Base-by-base conservation (phyloP, 1,140 invertebrate species). In the Megalonaias nervosa region DNA sequence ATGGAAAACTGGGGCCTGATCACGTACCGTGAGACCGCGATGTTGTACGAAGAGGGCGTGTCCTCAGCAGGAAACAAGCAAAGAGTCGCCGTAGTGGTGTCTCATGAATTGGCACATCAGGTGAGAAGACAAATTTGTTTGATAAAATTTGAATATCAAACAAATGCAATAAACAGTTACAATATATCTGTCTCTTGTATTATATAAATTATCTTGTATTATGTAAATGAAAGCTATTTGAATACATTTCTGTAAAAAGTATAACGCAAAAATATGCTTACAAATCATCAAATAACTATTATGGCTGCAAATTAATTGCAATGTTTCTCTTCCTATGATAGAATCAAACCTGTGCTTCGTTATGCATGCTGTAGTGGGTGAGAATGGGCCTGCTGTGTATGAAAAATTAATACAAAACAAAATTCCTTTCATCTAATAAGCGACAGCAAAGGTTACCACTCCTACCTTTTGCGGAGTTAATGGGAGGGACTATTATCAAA, bases 1-100 rank as follows among this genome's bases (percentile, higher is more conserved):
- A 99, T 98, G 94, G 97, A 98, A 90, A 97, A 98, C 91, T 98
- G 97, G 97, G 97, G 97, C 2, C 89, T 98, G 0, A 94, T 96
- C 6, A 95, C 94, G 0, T 97, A 94, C 84, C 93, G 96, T 73
- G 97, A 98, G 92, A 94, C 94, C 0, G 94, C 94, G 71, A 92
- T 99, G 73, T 91, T 98, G 3, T 96, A 94, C 73, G 94, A 96
- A 83, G 82, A 83, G 0, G 81, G 69, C 15, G 82, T 83, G 19
- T 84, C 86, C 1, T 82, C 85, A 12, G 81, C 80, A n/a, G 72
- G 75, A 14, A 83, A 86, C 58, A 89, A 87, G 78, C 82, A 95
- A 95, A 92, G 93, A 79, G 94, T 98, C 9, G 94, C 95, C 1
- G 92, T 96, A 94, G 94, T 91, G 55, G 85, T 92, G 11, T 93